Conservation (phyloP, 1,140 invertebrate species). For the Cydia strobilella region DNA sequence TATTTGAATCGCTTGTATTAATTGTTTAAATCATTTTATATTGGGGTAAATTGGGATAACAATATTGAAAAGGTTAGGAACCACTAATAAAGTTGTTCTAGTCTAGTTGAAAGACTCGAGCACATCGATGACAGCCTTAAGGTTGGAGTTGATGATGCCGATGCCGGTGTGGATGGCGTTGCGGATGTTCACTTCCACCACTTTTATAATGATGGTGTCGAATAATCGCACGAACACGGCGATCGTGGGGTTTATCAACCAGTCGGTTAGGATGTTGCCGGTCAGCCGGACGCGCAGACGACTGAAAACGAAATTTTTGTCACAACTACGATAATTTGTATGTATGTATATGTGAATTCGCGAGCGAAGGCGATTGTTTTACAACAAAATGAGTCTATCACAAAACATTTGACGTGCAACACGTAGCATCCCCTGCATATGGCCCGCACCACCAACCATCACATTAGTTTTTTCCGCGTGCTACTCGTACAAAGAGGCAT, state of each 20-base stretch:
- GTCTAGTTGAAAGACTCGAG: conserved; percentile 46
- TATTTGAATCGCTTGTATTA: no score
- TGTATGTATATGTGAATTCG: no score
- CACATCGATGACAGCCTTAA: conserved; percentile 42
- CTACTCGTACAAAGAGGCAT: no score
- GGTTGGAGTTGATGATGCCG: conserved; percentile 44
- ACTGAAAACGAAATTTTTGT: conserved; percentile 49
- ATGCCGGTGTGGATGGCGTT: conserved; percentile 48
- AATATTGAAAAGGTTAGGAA: not conserved
- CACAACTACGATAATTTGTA: no score
- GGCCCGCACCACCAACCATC: no score
- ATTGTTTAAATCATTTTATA: not conserved
- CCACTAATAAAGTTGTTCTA: not conserved
- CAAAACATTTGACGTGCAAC: no score
- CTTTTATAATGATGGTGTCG: conserved; percentile 66
- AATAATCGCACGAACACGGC: conserved; percentile 66
- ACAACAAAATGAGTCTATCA: no score
- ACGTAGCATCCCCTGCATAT: no score
- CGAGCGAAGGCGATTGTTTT: no score
- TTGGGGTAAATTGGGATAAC: not conserved
- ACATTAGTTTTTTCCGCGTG: no score
- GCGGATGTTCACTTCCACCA: conserved; percentile 65
- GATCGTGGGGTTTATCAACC: conserved; percentile 73
- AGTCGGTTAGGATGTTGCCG: conserved; percentile 73
- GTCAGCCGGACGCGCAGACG: conserved; percentile 68